Percentiles rank a stretch among this genome's conserved stretches.
phyloP scores from a whole-genome alignment of 2,888 invertebrate species.

The Macaria liturata region DNA sequence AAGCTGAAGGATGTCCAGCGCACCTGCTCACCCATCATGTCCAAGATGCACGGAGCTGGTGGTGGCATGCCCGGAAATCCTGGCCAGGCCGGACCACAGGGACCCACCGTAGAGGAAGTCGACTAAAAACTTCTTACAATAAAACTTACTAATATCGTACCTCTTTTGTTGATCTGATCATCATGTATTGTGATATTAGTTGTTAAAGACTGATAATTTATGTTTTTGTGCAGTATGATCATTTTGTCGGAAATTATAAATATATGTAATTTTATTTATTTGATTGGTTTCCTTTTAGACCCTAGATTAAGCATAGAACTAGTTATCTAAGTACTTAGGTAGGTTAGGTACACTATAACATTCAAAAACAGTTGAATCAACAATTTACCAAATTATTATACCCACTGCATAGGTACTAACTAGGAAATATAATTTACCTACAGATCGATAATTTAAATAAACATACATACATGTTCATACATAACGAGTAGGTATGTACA shows the following conservation, averaged over 20 bases:
- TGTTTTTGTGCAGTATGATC: constrained; percentile 27
- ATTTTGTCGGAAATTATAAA: constrained; percentile 28
- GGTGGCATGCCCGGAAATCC: constrained; percentile 33
- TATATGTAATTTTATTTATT: constrained; percentile 11
- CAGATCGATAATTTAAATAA: no score
- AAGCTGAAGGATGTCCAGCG: constrained; percentile 84
- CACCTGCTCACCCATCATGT: constrained; percentile 83
- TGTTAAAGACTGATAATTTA: constrained; percentile 36
- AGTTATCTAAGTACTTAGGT: no score
- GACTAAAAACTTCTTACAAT: constrained; percentile 42
- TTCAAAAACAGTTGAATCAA: no score
- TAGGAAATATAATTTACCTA: no score
- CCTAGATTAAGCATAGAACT: no score
- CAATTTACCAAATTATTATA: no score
- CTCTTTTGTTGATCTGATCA: neutral
- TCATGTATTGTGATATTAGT: constrained; percentile 33
- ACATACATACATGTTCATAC: no score
- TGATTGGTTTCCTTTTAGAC: constrained; percentile 1
- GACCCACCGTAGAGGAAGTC: constrained; percentile 62
- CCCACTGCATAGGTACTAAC: no score
- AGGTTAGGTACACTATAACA: no score
- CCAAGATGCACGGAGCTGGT: constrained; percentile 79
- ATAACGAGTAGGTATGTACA: no score
- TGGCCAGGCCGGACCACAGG: constrained; percentile 26
- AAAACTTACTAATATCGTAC: neutral